Evolutionary conservation across 2,113 vertebrate genomes (phyloP), one percentile per base, ranked within the genome.

Genomic region (Actinemys pallida): DNA sequence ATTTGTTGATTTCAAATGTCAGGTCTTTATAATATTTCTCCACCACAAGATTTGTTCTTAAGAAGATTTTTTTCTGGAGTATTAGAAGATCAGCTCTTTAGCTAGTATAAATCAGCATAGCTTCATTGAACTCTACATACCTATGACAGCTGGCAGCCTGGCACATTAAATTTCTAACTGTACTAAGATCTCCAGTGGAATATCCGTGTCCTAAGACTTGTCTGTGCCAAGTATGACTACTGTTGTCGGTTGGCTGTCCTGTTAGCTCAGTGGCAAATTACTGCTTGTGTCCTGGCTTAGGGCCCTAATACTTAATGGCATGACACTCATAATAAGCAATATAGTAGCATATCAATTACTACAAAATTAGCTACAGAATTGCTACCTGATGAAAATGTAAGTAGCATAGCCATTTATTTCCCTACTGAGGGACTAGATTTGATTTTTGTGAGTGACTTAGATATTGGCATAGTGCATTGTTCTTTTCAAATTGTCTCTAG

Each of bases 371-470:
- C 90, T 90, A 81, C 83, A 90, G 86, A 91, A 96, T 88, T 96
- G 92, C 95, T 93, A 75, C 92, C 95, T 88, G 88, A 96, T 96
- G 84, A 90, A 96, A 93, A 95, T 78, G 54, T 80, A 80, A 80
- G 80, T 16, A 84, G 47, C 76, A 49, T 2, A 89, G 69, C 87
- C 86, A 89, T 92, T 95, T 95, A 59, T 95, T 94, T 94, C 91
- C 88, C 65, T 92, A 92, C 22, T 1, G 8, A 94, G 86, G 90
- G 86, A 92, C 90, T 96, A 91, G 88, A 95, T 96, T 95, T 97
- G 96, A 91, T 92, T 96, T 96, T 90, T 88, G 78, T 91, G 90
- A 95, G 50, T 79, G 91, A 89, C 83, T 92, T 84, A 96, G 87
- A 86, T n/a, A 88, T 45, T 91, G 92, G 83, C 87, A 96, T 20